Conservation (phyloP, 2,888 invertebrate genomes). For the Thera britannica region DNA sequence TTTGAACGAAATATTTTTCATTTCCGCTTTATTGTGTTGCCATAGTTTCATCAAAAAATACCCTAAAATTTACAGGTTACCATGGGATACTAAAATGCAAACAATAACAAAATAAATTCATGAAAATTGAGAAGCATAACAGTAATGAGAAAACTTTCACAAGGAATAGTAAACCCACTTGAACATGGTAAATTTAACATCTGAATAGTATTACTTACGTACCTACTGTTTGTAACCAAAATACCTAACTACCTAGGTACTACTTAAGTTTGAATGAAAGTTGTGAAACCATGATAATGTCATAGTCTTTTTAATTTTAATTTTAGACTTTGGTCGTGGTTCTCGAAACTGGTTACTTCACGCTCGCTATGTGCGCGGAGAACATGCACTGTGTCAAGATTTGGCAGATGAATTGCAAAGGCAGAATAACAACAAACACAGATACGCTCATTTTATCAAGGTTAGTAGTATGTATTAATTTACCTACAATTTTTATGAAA, state of each 20-base stretch:
- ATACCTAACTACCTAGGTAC: no score
- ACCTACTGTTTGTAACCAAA: no score
- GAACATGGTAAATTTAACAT: slow-evolving; percentile 40
- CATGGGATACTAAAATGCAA: slow-evolving; percentile 4
- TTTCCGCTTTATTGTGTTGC: slow-evolving; percentile 21
- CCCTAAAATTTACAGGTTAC: slow-evolving; percentile 1
- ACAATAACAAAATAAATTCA: background rate
- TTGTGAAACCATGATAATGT: no score
- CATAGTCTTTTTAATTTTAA: background rate
- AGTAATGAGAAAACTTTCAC: slow-evolving; percentile 42
- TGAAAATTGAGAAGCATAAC: background rate
- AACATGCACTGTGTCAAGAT: slow-evolving; percentile 67
- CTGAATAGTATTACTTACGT: no score
- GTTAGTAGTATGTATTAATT: slow-evolving; percentile 32
- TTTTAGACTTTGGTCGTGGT: slow-evolving; percentile 58
- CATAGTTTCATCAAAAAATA: background rate
- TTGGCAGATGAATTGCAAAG: slow-evolving; percentile 70
- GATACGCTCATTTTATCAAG: slow-evolving; percentile 75
- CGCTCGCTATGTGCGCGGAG: slow-evolving; percentile 75
- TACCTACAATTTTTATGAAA: no score
- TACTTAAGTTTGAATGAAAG: no score
- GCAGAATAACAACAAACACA: slow-evolving; percentile 65
- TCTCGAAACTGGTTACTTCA: slow-evolving; percentile 76
- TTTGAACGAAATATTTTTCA: background rate
- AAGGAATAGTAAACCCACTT: slow-evolving; percentile 39